Evolutionary conservation across 2,888 invertebrate genomes (phyloP).

Genomic region (Sarcophaga rosellei): DNA sequence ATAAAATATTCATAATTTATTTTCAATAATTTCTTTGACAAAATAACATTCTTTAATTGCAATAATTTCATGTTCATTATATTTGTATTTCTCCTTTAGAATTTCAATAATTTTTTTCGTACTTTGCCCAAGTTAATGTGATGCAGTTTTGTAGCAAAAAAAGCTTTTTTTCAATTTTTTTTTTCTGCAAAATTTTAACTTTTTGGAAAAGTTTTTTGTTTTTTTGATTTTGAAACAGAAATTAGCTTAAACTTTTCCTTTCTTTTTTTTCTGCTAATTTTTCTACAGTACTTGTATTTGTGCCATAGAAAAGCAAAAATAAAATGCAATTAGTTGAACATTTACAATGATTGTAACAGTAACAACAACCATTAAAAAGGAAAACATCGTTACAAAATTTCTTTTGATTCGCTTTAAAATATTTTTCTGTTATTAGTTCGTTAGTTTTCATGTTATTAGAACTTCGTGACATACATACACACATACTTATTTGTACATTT

Average conservation of each 20-base stretch:
- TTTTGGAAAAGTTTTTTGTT: background rate
- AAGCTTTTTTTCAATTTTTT: background rate
- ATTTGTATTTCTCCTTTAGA: slow-evolving; percentile 5
- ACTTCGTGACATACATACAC: slow-evolving; percentile 39
- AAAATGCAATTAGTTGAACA: slow-evolving; percentile 62
- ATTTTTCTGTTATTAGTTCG: slow-evolving; percentile 61
- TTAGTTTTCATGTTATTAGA: slow-evolving; percentile 64
- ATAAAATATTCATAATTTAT: background rate
- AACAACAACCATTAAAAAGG: background rate
- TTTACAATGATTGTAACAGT: slow-evolving; percentile 59
- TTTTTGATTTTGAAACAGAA: slow-evolving; percentile 47
- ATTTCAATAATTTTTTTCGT: too few relatives aligned
- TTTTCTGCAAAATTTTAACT: background rate
- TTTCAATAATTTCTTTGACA: slow-evolving; percentile 9
- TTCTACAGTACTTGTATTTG: background rate
- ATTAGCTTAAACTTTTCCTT: slow-evolving; percentile 57
- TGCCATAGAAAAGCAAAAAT: slow-evolving; percentile 20
- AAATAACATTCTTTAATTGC: slow-evolving; percentile 51
- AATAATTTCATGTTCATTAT: slow-evolving; percentile 45
- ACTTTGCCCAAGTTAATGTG: background rate
- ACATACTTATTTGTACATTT: too few relatives aligned
- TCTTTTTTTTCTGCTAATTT: background rate
- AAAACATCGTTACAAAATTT: slow-evolving; percentile 52
- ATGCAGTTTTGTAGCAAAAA: slow-evolving; percentile 7
- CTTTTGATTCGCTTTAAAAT: slow-evolving; percentile 57